phyloP scores from a whole-genome alignment of 2,113 vertebrate species.

The Merops nubicus region DNA sequence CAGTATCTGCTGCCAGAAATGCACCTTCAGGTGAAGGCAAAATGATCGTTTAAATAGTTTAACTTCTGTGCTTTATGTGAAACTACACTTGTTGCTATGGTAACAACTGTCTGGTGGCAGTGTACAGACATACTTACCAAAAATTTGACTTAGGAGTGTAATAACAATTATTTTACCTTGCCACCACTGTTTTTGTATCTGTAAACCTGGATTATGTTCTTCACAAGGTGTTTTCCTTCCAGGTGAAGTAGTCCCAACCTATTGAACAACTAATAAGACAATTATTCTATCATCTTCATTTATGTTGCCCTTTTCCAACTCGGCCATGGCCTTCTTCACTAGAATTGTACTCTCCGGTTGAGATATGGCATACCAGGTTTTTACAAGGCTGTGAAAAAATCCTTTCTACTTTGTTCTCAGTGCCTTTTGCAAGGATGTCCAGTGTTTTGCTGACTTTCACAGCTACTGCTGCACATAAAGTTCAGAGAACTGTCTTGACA shows the following conservation, averaged over 20 bases:
- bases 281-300: background rate
- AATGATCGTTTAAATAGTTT: background rate
- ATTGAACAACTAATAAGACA: background rate
- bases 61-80: background rate
- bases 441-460: background rate
- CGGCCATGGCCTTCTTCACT: background rate
- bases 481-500: background rate
- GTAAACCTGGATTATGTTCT: background rate
- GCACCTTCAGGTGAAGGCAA: background rate
- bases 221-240: background rate
- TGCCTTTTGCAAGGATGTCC: background rate
- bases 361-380: background rate
- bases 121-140: background rate
- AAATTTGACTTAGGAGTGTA: background rate
- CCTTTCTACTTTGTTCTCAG: background rate
- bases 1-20: background rate
- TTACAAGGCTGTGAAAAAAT: background rate
- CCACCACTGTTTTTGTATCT: background rate
- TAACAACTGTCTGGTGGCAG: background rate
- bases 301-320: background rate
- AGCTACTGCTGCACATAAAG: background rate
- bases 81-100: background rate
- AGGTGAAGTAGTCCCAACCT: background rate
- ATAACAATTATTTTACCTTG: background rate
- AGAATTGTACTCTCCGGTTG: background rate